phyloP scores from a whole-genome alignment of 1,140 invertebrate species.

The Amyelois transitella region DNA sequence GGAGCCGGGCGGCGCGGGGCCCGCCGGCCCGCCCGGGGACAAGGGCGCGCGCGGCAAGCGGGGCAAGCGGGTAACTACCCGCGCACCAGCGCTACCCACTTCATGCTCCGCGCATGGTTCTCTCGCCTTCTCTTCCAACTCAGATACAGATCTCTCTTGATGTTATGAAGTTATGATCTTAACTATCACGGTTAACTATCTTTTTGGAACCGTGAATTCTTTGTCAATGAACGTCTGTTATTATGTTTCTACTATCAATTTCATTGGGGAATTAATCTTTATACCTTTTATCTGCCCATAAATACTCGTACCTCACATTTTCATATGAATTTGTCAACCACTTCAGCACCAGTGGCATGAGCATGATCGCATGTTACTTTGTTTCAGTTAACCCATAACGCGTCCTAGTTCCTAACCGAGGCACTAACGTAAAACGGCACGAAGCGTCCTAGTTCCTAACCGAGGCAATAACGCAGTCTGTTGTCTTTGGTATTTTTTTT shows the following conservation, averaged over 20 bases:
- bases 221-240: not conserved
- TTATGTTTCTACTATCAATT: no score
- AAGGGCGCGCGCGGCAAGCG: slow-evolving; percentile 87
- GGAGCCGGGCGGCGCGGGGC: slow-evolving; percentile 82
- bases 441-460: no score
- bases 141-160: no score
- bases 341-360: not conserved
- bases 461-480: no score
- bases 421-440: no score
- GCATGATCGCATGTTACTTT: slow-evolving; percentile 3
- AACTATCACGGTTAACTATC: no score
- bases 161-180: no score
- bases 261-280: not conserved
- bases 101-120: not conserved
- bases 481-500: no score
- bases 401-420: no score
- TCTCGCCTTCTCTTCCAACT: not conserved
- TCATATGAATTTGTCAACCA: not conserved
- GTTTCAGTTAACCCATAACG: no score
- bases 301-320: not conserved
- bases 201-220: no score
- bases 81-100: slow-evolving; percentile 5
- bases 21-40: slow-evolving; percentile 83
- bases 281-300: not conserved
- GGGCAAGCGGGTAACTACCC: slow-evolving; percentile 86